Evolutionary conservation across 2,113 vertebrate species (phyloP).

Genomic region (Rafetus swinhoei): DNA sequence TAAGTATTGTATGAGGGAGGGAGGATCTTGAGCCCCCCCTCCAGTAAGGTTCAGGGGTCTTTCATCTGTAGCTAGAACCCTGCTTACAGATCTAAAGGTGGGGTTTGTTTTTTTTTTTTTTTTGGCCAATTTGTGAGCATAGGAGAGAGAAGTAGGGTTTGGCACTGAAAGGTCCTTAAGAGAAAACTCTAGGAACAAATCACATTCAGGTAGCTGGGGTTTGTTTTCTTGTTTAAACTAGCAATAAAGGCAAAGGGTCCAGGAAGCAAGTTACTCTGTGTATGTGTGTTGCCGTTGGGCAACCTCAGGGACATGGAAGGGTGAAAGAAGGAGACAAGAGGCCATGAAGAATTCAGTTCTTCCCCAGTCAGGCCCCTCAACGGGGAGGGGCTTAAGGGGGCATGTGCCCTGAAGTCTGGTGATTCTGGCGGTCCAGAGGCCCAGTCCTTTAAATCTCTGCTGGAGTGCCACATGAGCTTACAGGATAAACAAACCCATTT

Average conservation of each 20-base stretch:
- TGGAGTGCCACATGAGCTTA: too few species aligned
- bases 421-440: too few species aligned
- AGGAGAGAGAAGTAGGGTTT: not conserved
- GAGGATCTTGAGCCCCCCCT: not conserved
- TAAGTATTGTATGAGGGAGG: not conserved
- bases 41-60: not conserved
- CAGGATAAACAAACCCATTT: too few species aligned
- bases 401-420: too few species aligned
- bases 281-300: not conserved
- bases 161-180: not conserved
- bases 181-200: not conserved
- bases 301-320: rapidly evolving
- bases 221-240: not conserved
- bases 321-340: not conserved
- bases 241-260: not conserved
- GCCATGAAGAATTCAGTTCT: not conserved
- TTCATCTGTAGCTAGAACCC: not conserved
- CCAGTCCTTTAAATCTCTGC: too few species aligned
- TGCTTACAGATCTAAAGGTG: not conserved
- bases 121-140: not conserved
- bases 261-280: not conserved
- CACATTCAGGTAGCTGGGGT: rapidly evolving
- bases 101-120: too few species aligned
- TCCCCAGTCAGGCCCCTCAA: not conserved
- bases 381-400: too few species aligned